These are phyloP conservation scores for Clepsis dumicolana DNA, from an alignment of 2,888 invertebrate species.

Conservation along the genomic window DNA sequence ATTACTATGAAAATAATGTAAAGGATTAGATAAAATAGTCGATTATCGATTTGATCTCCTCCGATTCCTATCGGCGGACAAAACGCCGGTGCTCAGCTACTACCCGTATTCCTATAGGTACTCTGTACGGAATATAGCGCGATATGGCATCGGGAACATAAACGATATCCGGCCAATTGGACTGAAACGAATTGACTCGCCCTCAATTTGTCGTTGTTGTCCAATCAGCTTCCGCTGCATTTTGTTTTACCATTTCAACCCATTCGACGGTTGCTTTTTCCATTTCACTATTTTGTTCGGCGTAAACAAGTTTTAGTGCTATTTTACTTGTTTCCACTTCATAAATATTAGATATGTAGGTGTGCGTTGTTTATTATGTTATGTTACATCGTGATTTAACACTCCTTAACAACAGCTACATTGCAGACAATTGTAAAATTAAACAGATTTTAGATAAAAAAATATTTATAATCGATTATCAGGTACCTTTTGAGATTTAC, in stretches of 20 bases:
- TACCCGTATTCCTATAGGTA: conserved; percentile 27
- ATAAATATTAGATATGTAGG: conserved; percentile 24
- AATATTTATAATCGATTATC: background rate
- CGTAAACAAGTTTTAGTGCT: conserved; percentile 24
- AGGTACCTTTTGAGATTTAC: too few relatives aligned
- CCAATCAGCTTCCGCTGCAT: conserved; percentile 77
- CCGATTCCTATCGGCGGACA: conserved; percentile 63
- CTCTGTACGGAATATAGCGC: conserved; percentile 40
- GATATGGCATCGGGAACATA: conserved; percentile 76
- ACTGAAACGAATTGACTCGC: conserved; percentile 85
- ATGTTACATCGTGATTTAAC: conserved; percentile 31
- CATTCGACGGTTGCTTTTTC: conserved; percentile 57
- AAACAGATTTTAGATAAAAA: background rate
- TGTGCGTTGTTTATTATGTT: conserved; percentile 36
- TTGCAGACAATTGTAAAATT: conserved; percentile 28
- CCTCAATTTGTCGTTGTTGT: conserved; percentile 78
- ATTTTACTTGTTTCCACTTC: conserved; percentile 15
- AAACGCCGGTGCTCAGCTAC: conserved; percentile 54
- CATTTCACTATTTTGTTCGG: conserved; percentile 46
- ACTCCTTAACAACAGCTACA: conserved; percentile 33
- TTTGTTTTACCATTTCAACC: conserved; percentile 70
- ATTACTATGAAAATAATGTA: conserved; percentile 32
- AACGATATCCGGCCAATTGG: conserved; percentile 84
- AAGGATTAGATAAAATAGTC: conserved; percentile 37
- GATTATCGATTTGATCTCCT: conserved; percentile 56